Base-by-base conservation (phyloP, 2,113 vertebrate species). In the Pseudorhombus dupliciocellatus region DNA sequence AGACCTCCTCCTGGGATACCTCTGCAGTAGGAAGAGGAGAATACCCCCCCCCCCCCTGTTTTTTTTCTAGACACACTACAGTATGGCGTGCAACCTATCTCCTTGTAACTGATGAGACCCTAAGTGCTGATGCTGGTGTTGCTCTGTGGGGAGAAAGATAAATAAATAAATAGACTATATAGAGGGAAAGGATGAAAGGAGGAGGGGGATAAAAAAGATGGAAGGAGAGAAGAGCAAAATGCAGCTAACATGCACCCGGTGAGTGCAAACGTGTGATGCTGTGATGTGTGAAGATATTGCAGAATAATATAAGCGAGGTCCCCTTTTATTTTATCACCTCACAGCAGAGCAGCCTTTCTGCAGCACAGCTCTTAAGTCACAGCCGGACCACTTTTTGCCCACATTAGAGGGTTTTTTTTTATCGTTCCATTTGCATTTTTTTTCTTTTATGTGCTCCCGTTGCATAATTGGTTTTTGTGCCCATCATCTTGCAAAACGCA, bases 221-320 rank as follows among this genome's bases (percentile, higher is more conserved):
- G 61, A 53, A 67, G 62, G 72, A 69, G 80, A 74, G 58, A 78
- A 77, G 52, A 77, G 79, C 75, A 75, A 78, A 83, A 75, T 22
- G 66, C 72, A 15, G 84, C 81, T 79, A 83, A 87, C 88, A 77
- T 69, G 66, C 55, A 75, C 57, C 62, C 53, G 3, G 85, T 70
- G 84, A 88, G 79, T 84, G 85, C 75, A 76, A 85, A 88, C 78
- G 85, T 88, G 84, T 81, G 84, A 81, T 7, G 54, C 82, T 79
- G 82, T 84, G 88, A 93, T 85, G 89, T 92, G 90, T 89, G 87
- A 89, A 92, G 86, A 86, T 85, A 76, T 73, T 71, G 75, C 65
- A 48, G 78, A 55, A 84, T 90, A 86, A 90, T 91, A 91, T 84
- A 86, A 90, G 83, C 75, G 53, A 68, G 83, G 75, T 79, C 60